Evolutionary conservation across 2,888 invertebrate species (phyloP).

Genomic region (Polymixis lichenea): DNA sequence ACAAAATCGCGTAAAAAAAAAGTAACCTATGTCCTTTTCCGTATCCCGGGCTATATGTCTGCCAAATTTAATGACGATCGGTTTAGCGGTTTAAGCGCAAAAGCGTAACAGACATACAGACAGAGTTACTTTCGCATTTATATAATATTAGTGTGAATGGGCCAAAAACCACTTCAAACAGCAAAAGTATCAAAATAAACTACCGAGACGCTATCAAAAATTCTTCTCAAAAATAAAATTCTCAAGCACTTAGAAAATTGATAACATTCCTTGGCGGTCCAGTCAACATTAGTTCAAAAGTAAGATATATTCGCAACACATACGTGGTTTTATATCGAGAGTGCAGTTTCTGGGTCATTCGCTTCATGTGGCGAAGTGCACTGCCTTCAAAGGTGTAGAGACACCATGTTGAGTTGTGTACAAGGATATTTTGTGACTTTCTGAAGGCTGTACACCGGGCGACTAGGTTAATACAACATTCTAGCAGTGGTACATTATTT

Average conservation of each 20-base stretch:
- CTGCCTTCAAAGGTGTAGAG: conserved; percentile 60
- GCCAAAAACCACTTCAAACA: not conserved
- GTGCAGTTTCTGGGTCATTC: conserved; percentile 70
- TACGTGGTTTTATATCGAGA: conserved; percentile 58
- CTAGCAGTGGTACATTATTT: no score
- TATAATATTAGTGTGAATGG: no score
- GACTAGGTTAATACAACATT: no score
- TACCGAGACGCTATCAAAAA: not conserved
- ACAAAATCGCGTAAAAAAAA: no score
- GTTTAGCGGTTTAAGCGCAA: no score
- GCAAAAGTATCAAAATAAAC: not conserved
- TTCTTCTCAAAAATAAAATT: conserved; percentile 2
- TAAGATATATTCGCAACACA: conserved; percentile 56
- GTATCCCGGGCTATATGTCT: no score
- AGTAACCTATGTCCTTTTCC: no score
- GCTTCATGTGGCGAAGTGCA: conserved; percentile 68
- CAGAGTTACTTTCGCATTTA: no score
- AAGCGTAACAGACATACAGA: no score
- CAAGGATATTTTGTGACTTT: not conserved
- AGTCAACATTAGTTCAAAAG: conserved; percentile 58
- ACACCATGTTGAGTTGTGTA: not conserved
- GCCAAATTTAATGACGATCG: no score
- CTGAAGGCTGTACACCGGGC: no score
- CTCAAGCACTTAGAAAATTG: conserved; percentile 36
- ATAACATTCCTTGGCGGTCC: conserved; percentile 40